Conservation (phyloP, 2,888 invertebrate genomes). For the Tigriopus californicus region DNA sequence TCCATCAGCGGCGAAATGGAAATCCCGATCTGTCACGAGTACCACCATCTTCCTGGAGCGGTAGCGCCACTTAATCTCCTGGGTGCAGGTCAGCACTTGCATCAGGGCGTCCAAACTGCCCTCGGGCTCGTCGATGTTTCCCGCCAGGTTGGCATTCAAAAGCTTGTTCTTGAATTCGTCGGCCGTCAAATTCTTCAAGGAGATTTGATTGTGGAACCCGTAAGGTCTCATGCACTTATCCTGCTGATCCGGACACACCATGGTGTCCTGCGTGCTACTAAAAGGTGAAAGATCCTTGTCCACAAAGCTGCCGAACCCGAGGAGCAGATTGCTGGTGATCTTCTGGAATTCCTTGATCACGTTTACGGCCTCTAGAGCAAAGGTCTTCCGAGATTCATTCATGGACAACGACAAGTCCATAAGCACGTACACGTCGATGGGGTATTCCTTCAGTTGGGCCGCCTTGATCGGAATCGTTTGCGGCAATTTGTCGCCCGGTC, state of each 20-base stretch:
- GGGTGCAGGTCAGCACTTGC: slow-evolving; percentile 7
- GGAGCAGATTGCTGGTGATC: not conserved
- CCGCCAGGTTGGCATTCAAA: not conserved
- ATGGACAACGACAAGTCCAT: slow-evolving; percentile 9
- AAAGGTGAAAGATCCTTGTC: slow-evolving; percentile 14
- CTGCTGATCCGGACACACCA: not conserved
- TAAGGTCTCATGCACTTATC: slow-evolving; percentile 2
- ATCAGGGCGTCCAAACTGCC: slow-evolving; percentile 8
- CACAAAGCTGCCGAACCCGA: slow-evolving; percentile 14
- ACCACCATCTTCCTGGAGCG: slow-evolving; percentile 8
- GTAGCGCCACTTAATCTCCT: slow-evolving; percentile 10
- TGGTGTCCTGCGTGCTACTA: not conserved
- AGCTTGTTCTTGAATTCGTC: not conserved
- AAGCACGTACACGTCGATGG: slow-evolving; percentile 12
- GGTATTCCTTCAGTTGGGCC: not conserved
- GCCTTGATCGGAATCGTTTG: not conserved
- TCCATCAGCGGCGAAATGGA: slow-evolving; percentile 14
- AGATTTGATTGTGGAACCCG: slow-evolving; percentile 9
- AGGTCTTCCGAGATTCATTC: slow-evolving; percentile 3
- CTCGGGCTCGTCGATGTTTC: slow-evolving; percentile 15
- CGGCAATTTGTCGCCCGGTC: not conserved
- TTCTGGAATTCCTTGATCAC: not conserved
- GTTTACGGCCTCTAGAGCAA: not conserved
- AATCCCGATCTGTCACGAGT: slow-evolving; percentile 12
- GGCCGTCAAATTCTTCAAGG: not conserved